phyloP scores from a whole-genome alignment of 64 coral and sea anemone genomes.

The Montipora sp. region DNA sequence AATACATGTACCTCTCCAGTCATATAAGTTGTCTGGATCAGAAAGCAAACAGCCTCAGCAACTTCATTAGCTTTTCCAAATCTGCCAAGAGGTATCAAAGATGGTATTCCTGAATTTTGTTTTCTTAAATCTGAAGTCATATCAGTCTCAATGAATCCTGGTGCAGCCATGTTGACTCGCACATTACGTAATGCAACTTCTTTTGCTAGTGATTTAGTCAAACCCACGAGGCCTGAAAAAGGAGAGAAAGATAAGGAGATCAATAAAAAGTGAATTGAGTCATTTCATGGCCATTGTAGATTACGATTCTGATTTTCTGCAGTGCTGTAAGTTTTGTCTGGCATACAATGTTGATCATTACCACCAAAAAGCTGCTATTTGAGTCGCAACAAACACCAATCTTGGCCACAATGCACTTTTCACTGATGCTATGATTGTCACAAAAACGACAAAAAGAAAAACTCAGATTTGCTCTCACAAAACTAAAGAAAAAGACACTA shows the following conservation, averaged over 20 bases:
- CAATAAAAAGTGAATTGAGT: too few relatives aligned
- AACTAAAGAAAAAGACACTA: too few relatives aligned
- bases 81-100: slow-evolving; percentile 69
- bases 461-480: too few relatives aligned
- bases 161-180: slow-evolving; percentile 78
- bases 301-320: too few relatives aligned
- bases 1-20: slow-evolving; percentile 70
- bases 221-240: slow-evolving; percentile 70
- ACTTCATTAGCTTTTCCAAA: slow-evolving; percentile 67
- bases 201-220: slow-evolving; percentile 84
- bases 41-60: slow-evolving; percentile 76
- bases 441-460: too few relatives aligned
- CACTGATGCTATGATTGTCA: too few relatives aligned
- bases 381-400: too few relatives aligned
- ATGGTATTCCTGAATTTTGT: neutral
- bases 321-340: too few relatives aligned
- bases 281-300: too few relatives aligned
- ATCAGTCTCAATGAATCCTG: slow-evolving; percentile 73
- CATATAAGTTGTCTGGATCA: slow-evolving; percentile 69
- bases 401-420: too few relatives aligned
- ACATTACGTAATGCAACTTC: slow-evolving; percentile 75
- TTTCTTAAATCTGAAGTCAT: slow-evolving; percentile 69
- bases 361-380: too few relatives aligned
- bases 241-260: neutral
- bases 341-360: too few relatives aligned